Evolutionary conservation across 2,113 vertebrate genomes (phyloP).

Genomic region (Paracanthobrama guichenoti): DNA sequence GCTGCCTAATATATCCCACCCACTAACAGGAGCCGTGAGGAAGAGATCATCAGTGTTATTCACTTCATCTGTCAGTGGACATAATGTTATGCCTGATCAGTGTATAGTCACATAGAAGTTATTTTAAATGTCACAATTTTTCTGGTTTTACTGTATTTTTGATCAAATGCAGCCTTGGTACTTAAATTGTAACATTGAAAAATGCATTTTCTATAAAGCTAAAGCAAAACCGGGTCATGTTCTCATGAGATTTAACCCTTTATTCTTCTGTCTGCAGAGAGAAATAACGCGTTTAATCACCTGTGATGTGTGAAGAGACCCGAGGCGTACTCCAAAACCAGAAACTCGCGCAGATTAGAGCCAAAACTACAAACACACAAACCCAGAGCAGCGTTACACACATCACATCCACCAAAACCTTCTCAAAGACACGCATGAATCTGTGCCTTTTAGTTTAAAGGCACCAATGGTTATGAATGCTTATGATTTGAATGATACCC

Average conservation of each 20-base stretch:
- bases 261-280: neutral
- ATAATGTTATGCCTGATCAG: no score
- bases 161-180: no score
- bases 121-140: no score
- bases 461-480: neutral
- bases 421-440: neutral
- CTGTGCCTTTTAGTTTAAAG: neutral
- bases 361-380: constrained; percentile 83
- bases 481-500: constrained; percentile 23
- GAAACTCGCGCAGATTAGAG: constrained; percentile 95
- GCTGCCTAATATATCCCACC: no score
- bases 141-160: no score
- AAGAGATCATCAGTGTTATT: no score
- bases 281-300: constrained; percentile 64
- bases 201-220: no score
- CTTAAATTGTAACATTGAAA: no score
- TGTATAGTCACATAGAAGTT: no score
- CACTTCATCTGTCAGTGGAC: no score
- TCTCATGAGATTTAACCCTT: constrained; percentile 76
- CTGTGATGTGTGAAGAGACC: constrained; percentile 96
- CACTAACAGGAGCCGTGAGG: no score
- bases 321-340: constrained; percentile 92
- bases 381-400: neutral
- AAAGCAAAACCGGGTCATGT: neutral
- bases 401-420: constrained; percentile 6